Evolutionary conservation across 2,888 invertebrate genomes (phyloP).

Genomic region (Eilema griseolum): DNA sequence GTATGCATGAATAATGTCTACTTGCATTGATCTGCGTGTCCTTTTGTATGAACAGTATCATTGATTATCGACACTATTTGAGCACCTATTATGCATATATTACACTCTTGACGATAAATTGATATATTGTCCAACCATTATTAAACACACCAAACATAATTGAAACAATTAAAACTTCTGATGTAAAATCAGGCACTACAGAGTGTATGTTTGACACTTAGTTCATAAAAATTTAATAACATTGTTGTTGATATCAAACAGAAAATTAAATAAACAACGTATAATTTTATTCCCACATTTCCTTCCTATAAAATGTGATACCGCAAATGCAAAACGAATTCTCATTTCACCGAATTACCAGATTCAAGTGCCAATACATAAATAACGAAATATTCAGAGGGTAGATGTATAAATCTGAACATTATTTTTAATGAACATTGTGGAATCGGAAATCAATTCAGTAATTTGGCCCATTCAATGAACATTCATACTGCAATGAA

Average conservation of each 20-base stretch:
- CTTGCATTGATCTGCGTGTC: too few relatives aligned
- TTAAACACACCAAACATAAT: too few relatives aligned
- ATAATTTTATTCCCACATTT: slow-evolving; percentile 7
- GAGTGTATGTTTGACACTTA: neutral
- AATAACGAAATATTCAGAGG: slow-evolving; percentile 21
- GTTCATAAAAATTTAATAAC: neutral
- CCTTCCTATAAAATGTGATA: slow-evolving; percentile 20
- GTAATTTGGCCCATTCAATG: slow-evolving; percentile 25
- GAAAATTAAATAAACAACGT: slow-evolving; percentile 2
- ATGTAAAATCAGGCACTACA: neutral
- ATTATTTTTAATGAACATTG: slow-evolving; percentile 48
- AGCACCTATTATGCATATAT: too few relatives aligned
- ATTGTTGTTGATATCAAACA: neutral
- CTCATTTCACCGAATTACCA: slow-evolving; percentile 38
- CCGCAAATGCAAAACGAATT: slow-evolving; percentile 12
- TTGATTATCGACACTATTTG: too few relatives aligned
- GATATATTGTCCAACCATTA: too few relatives aligned
- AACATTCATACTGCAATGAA: slow-evolving; percentile 14
- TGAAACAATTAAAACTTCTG: too few relatives aligned
- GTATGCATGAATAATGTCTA: too few relatives aligned
- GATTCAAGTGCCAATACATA: slow-evolving; percentile 37
- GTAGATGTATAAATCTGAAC: slow-evolving; percentile 36
- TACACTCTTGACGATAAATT: too few relatives aligned
- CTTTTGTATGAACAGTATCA: too few relatives aligned
- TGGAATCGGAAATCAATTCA: slow-evolving; percentile 31